phyloP scores from a whole-genome alignment of 2,888 invertebrate species.

The Acanthococcus lagerstroemiae region DNA sequence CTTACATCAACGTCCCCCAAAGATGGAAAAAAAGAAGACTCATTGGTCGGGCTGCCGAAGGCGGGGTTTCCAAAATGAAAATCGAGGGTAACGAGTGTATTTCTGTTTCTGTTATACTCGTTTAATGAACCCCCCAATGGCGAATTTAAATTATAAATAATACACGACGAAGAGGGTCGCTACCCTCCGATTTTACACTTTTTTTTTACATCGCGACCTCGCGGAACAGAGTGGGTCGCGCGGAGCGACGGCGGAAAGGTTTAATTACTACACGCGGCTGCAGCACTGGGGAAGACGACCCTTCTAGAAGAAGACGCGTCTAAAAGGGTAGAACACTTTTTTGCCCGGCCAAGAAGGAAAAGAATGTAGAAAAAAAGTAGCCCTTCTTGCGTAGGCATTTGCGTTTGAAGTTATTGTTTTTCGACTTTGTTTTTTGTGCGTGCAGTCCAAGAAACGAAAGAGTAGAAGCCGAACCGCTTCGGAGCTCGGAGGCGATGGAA shows the following conservation, averaged over 20 bases:
- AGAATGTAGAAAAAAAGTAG: neutral
- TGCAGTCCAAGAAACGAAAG: neutral
- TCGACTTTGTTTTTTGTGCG: neutral
- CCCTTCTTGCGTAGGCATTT: neutral
- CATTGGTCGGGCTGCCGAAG: conserved; percentile 11
- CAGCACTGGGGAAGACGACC: neutral
- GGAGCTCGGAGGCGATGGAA: neutral
- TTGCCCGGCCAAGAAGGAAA: neutral
- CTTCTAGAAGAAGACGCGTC: conserved; percentile 3
- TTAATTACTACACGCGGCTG: conserved; percentile 13
- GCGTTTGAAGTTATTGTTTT: conserved; percentile 1
- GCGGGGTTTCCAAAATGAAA: conserved; percentile 25
- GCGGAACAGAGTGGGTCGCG: too few relatives aligned
- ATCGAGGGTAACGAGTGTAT: conserved; percentile 17
- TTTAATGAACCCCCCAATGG: conserved; percentile 25
- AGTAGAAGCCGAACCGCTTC: neutral
- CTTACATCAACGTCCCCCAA: neutral
- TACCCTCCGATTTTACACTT: conserved; percentile 20
- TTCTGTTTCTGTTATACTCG: neutral
- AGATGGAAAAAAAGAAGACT: conserved; percentile 17
- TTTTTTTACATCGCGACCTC: neutral
- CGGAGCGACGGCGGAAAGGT: conserved; percentile 10
- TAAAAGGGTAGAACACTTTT: neutral
- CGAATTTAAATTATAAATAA: conserved; percentile 28
- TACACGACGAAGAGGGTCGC: conserved; percentile 22